Evolutionary conservation across 2,113 vertebrate genomes (phyloP).

Genomic region (Polyodon spathula): DNA sequence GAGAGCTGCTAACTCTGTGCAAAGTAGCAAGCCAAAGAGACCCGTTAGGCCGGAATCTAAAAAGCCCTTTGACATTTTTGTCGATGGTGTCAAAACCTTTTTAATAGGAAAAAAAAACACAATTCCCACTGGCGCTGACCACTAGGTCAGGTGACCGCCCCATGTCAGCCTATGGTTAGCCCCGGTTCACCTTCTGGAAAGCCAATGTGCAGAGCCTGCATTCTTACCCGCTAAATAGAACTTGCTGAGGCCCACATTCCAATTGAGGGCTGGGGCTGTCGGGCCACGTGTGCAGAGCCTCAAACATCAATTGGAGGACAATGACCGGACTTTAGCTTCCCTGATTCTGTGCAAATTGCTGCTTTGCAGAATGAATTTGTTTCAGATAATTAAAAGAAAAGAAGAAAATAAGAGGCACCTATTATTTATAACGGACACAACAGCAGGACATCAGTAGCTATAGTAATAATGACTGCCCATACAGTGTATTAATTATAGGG

Average conservation of each 20-base stretch:
- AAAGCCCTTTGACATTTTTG: conserved; percentile 61
- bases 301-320: not conserved
- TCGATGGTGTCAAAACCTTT: conserved; percentile 67
- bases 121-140: not conserved
- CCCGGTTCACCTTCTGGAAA: not conserved
- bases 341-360: conserved; percentile 3
- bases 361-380: conserved; percentile 2
- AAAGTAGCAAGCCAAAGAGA: conserved; percentile 48
- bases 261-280: conserved; percentile 24
- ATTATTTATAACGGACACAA: not conserved
- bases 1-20: conserved; percentile 6
- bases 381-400: not conserved
- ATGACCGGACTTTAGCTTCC: not conserved
- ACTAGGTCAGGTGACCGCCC: not conserved
- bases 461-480: conserved; percentile 9
- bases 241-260: conserved; percentile 14
- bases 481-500: not conserved
- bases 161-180: not conserved
- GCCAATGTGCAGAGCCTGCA: conserved; percentile 7
- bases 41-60: conserved; percentile 54
- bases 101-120: conserved; percentile 21
- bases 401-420: not conserved
- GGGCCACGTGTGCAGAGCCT: not conserved
- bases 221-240: not conserved
- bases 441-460: not conserved